Base-by-base conservation (phyloP, 2,113 vertebrate species). In the Solea solea region DNA sequence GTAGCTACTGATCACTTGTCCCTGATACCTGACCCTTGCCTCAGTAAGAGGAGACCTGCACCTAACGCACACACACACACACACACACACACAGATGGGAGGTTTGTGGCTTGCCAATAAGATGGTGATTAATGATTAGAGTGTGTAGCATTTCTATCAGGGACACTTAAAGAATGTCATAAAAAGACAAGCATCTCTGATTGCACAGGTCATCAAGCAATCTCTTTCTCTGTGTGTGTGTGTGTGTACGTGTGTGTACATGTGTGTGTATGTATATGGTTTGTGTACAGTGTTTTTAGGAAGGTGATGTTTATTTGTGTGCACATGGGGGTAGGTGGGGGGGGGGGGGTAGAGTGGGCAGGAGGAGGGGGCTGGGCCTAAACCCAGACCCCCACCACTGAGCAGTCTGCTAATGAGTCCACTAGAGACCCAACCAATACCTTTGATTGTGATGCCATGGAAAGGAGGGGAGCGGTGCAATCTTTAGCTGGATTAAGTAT, bases 401-500 rank as follows among this genome's bases (percentile, higher is more conserved):
- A 83, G 82, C 77, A 74, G 72, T 79, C 81, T 72, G 73, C 92
- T 94, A 92, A 94, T 94, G 90, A 94, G 92, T 90, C 90, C 90
- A 91, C 90, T 78, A 85, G 90, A 94, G 83, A 94, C 91, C 74
- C 63, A 69, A 76, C 77, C 72, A 63, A 82, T 88, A 86, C 87
- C 88, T 92, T 92, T 92, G 88, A 90, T 92, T 93, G 88, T 81
- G 88, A 87, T 91, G 76, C 89, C 71, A 69, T 62, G 80, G 63
- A 86, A 70, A 84, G 85, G 84, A 90, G 81, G 58, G 74, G 84
- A 93, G 81, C 84, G 69, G 84, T 72, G 63, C 86, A 87, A 90
- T 92, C 91, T 92, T 88, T 88, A 86, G 81, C 75, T 86, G 91
- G 90, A 88, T 93, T 93, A 93, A 90, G 81, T 91, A 78, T 89